Evolutionary conservation across 92 coral and sea anemone species (phyloP).

Genomic region (Palythoa grandiflora): DNA sequence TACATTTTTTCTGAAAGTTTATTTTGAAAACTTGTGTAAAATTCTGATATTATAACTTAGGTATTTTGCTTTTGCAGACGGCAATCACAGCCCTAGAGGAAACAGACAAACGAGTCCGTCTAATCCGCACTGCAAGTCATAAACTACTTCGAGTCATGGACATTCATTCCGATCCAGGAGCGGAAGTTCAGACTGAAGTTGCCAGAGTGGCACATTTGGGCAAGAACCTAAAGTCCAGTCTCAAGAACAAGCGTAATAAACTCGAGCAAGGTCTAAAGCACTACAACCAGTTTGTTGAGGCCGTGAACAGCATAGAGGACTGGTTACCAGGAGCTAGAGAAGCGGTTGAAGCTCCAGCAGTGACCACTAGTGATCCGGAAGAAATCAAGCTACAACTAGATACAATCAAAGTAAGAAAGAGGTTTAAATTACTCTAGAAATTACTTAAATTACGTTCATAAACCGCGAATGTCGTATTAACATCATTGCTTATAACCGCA

Average conservation of each 20-base stretch:
- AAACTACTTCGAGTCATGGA: constrained; percentile 89
- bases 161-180: constrained; percentile 87
- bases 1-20: too few relatives aligned
- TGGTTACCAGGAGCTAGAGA: constrained; percentile 93
- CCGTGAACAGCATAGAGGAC: constrained; percentile 76
- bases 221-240: constrained; percentile 84
- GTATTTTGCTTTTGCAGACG: constrained; percentile 59
- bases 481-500: too few relatives aligned
- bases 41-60: neutral
- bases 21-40: too few relatives aligned
- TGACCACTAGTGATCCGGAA: constrained; percentile 85
- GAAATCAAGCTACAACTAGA: constrained; percentile 81
- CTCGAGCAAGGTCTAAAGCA: constrained; percentile 83
- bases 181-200: constrained; percentile 87
- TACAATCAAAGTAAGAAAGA: constrained; percentile 71
- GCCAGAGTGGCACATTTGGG: constrained; percentile 92
- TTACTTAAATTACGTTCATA: too few relatives aligned
- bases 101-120: constrained; percentile 78
- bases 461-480: too few relatives aligned
- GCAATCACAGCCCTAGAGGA: constrained; percentile 89
- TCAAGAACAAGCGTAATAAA: constrained; percentile 83
- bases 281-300: constrained; percentile 82
- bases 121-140: constrained; percentile 89
- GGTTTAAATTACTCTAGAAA: too few relatives aligned
- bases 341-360: constrained; percentile 65